Conservation (phyloP, 2,797 vertebrate species). For the Urocyon cinereoargenteus region DNA sequence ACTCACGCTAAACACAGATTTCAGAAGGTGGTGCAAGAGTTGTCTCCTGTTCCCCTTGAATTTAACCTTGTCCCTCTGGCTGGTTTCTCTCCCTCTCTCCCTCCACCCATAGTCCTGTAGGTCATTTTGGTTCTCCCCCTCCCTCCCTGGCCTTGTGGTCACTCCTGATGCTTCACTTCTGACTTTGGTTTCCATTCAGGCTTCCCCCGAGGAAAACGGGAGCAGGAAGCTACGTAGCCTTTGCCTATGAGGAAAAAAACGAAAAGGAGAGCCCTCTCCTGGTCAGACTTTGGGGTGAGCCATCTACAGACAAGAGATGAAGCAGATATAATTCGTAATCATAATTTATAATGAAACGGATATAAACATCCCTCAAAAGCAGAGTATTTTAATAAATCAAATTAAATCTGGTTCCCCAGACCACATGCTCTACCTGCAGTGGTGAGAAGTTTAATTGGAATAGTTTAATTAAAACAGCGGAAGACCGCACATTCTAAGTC, state of each 20-base stretch:
- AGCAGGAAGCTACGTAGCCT: neutral
- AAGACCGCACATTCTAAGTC: neutral
- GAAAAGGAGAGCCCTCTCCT: neutral
- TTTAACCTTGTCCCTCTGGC: neutral
- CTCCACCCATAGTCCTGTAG: neutral
- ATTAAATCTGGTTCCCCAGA: slow-evolving; percentile 54
- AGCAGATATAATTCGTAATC: neutral
- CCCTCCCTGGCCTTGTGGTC: neutral
- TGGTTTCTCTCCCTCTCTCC: neutral
- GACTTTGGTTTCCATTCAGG: neutral
- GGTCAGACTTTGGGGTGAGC: neutral
- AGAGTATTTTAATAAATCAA: slow-evolving; percentile 57
- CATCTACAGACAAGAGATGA: neutral
- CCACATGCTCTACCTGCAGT: neutral
- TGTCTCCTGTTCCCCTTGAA: neutral
- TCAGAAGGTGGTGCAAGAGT: neutral
- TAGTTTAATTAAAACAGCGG: slow-evolving; percentile 56
- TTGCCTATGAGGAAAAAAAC: neutral
- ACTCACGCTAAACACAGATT: neutral
- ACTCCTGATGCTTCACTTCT: neutral
- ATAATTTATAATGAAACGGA: slow-evolving; percentile 4
- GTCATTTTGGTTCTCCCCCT: neutral
- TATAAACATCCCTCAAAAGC: neutral
- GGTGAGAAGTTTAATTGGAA: slow-evolving; percentile 66
- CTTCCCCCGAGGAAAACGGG: neutral